These are phyloP conservation scores for Turritopsis rubra DNA, from an alignment of 30 jellyfish, hydroid and myxozoan genomes.

Conservation along the genomic window DNA sequence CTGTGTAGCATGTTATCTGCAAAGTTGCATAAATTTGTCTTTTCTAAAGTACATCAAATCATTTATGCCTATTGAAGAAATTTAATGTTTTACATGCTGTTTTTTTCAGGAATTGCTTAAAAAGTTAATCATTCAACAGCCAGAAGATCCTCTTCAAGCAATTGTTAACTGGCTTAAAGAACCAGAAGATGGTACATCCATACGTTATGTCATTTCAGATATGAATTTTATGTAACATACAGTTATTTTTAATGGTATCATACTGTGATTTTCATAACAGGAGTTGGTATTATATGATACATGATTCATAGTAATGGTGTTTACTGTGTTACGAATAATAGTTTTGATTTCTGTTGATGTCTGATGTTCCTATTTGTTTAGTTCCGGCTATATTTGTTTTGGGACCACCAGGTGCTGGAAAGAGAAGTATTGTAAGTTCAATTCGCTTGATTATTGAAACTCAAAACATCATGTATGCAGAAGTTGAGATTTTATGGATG, in stretches of 20 bases:
- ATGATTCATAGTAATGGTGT: background rate
- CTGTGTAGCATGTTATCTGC: too few relatives aligned
- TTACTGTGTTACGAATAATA: background rate
- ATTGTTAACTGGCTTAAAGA: constrained; percentile 70
- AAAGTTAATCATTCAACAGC: constrained; percentile 65
- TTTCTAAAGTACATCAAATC: too few relatives aligned
- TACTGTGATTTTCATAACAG: too few relatives aligned
- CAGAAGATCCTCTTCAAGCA: constrained; percentile 85
- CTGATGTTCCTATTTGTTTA: background rate
- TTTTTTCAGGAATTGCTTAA: constrained; percentile 58
- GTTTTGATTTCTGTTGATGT: background rate
- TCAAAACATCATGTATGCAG: too few relatives aligned
- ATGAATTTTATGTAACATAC: background rate
- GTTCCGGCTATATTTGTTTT: constrained; percentile 63
- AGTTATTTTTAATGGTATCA: too few relatives aligned
- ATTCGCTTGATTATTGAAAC: too few relatives aligned
- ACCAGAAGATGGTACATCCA: constrained; percentile 93
- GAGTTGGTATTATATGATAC: too few relatives aligned
- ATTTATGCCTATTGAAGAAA: background rate
- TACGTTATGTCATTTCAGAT: too few relatives aligned
- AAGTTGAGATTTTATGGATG: background rate
- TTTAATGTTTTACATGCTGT: background rate
- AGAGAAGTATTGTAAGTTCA: constrained; percentile 63
- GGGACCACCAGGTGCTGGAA: constrained; percentile 98
- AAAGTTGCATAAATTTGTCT: too few relatives aligned